Conservation (phyloP, 2,113 vertebrate genomes). For the Mastomys natalensis region DNA sequence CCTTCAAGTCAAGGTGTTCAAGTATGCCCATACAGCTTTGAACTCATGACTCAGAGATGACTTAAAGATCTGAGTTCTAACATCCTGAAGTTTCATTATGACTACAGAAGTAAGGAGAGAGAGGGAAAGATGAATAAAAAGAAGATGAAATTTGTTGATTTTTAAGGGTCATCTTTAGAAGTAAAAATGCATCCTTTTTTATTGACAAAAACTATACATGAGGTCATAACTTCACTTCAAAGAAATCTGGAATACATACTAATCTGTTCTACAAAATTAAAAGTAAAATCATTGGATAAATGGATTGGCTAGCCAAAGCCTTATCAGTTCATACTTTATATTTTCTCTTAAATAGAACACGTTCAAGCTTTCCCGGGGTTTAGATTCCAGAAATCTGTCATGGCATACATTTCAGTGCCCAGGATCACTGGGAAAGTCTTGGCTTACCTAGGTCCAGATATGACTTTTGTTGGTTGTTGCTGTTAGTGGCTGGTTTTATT, state of each 20-base stretch:
- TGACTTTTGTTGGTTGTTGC: neutral
- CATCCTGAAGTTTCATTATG: constrained; percentile 1
- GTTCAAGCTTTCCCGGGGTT: neutral
- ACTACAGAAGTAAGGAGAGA: neutral
- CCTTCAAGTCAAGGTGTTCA: neutral
- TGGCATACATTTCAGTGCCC: neutral
- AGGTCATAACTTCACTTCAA: neutral
- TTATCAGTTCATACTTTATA: neutral
- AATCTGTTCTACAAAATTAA: neutral
- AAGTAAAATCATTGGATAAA: neutral
- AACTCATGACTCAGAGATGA: neutral
- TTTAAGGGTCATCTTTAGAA: neutral
- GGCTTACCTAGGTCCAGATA: neutral
- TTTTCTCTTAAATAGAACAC: neutral
- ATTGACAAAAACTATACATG: neutral
- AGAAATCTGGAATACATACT: neutral
- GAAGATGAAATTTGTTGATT: neutral
- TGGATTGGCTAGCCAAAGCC: neutral
- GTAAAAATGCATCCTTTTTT: neutral
- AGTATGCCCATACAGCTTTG: neutral
- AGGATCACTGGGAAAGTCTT: neutral
- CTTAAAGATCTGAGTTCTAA: neutral
- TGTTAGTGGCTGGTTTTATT: no score
- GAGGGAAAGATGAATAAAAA: neutral
- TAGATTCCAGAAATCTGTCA: neutral